Conservation (phyloP, 1,140 invertebrate species). For the Platyura marginata region DNA sequence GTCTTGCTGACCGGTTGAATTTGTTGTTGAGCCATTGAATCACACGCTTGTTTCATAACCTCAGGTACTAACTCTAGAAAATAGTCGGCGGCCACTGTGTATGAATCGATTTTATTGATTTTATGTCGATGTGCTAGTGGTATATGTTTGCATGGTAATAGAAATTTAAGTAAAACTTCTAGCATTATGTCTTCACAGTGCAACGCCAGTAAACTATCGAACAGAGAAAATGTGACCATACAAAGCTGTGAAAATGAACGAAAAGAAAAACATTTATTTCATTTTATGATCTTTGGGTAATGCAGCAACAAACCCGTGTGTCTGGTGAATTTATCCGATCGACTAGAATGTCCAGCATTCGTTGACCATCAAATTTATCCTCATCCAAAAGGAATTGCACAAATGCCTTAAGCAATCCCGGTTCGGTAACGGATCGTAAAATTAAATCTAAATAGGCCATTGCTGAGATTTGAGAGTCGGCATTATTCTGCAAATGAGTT, state of each 20-base stretch:
- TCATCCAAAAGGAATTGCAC: slow-evolving; percentile 69
- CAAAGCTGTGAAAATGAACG: slow-evolving; percentile 47
- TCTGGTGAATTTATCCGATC: slow-evolving; percentile 45
- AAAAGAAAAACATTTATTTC: too few species aligned
- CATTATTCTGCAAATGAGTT: slow-evolving; percentile 45
- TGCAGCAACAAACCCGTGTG: slow-evolving; percentile 34
- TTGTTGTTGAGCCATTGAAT: slow-evolving; percentile 11
- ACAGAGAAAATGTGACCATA: slow-evolving; percentile 74
- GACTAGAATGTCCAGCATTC: slow-evolving; percentile 60
- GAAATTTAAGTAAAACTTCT: slow-evolving; percentile 71
- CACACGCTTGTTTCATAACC: slow-evolving; percentile 20
- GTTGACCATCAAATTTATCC: slow-evolving; percentile 62
- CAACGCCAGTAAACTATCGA: slow-evolving; percentile 78
- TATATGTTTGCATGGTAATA: slow-evolving; percentile 77
- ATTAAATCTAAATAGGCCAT: slow-evolving; percentile 85
- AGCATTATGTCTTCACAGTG: slow-evolving; percentile 97
- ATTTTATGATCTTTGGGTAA: too few species aligned
- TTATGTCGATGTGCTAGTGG: slow-evolving; percentile 64
- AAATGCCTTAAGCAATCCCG: slow-evolving; percentile 61
- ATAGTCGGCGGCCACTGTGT: slow-evolving; percentile 63
- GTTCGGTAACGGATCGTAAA: slow-evolving; percentile 67
- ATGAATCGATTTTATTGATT: slow-evolving; percentile 59
- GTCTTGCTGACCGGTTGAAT: slow-evolving; percentile 21
- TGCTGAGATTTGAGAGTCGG: slow-evolving; percentile 74
- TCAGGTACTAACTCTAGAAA: slow-evolving; percentile 65